Evolutionary conservation across 2,113 vertebrate species (phyloP), one percentile per base, ranked within the genome.

Genomic region (Rhinolophus sinicus): DNA sequence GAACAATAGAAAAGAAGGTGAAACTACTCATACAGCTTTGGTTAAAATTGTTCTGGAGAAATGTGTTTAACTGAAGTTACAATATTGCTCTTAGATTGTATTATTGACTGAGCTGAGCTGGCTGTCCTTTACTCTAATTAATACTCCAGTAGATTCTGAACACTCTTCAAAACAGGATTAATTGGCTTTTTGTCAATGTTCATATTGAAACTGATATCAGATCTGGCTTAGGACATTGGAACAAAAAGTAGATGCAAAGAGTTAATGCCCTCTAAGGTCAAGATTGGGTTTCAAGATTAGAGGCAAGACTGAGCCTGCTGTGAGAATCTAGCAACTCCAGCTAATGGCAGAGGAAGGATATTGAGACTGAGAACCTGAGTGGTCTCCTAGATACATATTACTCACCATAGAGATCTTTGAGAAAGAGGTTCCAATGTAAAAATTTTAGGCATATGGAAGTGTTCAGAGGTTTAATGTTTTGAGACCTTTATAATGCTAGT

Each of bases 211-310:
- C 13, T 47, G 50, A 8, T 80, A 70, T 81, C 91, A 95, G 82
- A 93, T 95, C 40, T 96, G 82, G 81, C 72, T 95, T 26, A 78
- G 50, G 64, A 78, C 47, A 54, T 54, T 64, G 64, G 80, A 92
- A 83, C 67, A 96, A 90, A 83, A 69, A 93, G 28, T 80, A 82
- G 83, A 85, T 70, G 69, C 40, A 47, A 94, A 92, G 87, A 95
- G 86, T 97, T 87, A 96, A 93, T 92, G 64, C 30, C 60, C 80
- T 90, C 54, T 88, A 93, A 95, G 94, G 95, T 96, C 75, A 92
- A 97, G 82, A 93, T 76, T 65, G 50, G 75, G 73, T 93, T 94
- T 96, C 44, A 94, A 95, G 95, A 93, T 93, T 65, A 90, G 64
- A 86, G 76, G 69, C 86, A 80, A 92, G 95, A 62, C 67, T 40